A percentile compares a stretch with the other conserved stretches of the same genome.
phyloP scores from a whole-genome alignment of 2,888 invertebrate genomes.

The Tuberolachnus salignus region DNA sequence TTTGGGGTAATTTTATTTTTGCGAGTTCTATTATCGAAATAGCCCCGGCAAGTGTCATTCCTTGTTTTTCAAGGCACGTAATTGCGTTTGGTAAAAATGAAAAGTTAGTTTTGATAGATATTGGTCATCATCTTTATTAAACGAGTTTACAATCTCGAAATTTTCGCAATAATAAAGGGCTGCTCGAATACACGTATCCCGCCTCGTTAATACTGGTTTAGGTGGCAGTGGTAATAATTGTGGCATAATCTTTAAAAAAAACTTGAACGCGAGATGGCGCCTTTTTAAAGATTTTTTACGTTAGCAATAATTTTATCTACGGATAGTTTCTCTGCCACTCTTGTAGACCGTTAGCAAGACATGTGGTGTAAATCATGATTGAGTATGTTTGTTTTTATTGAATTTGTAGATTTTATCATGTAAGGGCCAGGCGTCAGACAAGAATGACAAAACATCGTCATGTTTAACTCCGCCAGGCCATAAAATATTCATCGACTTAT shows the following conservation, averaged over 20 bases:
- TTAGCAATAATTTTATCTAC: not conserved
- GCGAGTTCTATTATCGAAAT: too few relatives aligned
- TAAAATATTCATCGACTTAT: not conserved
- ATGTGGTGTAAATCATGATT: not conserved
- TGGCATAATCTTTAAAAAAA: conserved; percentile 58
- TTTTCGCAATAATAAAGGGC: conserved; percentile 57
- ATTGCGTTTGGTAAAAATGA: too few relatives aligned
- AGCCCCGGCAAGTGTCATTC: too few relatives aligned
- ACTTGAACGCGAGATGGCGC: conserved; percentile 58
- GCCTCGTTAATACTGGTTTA: conserved; percentile 59
- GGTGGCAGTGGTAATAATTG: conserved; percentile 59
- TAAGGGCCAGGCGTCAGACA: too few relatives aligned
- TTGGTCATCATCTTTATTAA: not conserved
- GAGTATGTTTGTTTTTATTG: not conserved
- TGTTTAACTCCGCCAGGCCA: not conserved
- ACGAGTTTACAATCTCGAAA: conserved; percentile 15
- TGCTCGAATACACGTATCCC: conserved; percentile 60
- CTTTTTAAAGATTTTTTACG: conserved; percentile 46
- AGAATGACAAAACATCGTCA: not conserved
- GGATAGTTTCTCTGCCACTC: not conserved
- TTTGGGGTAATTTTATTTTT: too few relatives aligned
- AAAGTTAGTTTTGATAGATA: not conserved
- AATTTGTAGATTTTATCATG: not conserved
- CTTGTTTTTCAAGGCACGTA: too few relatives aligned
- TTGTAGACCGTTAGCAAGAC: too few relatives aligned